Percentiles rank a stretch among this genome's conserved stretches.
Evolutionary conservation across 2,113 vertebrate species (phyloP).

Genomic region (Callionymus lyra): DNA sequence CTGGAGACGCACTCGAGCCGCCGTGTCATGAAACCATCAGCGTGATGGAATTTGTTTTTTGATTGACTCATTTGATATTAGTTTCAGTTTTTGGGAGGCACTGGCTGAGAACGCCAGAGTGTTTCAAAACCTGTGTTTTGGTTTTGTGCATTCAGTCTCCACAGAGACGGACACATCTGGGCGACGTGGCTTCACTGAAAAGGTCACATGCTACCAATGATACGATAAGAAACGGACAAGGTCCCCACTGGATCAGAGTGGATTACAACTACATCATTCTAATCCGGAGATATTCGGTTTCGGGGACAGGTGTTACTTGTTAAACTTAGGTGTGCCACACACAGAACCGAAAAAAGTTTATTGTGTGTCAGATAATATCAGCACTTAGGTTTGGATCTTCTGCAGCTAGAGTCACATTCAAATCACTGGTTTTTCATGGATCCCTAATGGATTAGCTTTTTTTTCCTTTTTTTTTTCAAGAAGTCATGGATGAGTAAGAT

Average conservation of each 20-base stretch:
- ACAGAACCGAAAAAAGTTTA: no score
- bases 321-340: background rate
- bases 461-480: no score
- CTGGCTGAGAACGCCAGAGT: constrained; percentile 31
- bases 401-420: no score
- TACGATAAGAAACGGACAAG: constrained; percentile 25
- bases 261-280: constrained; percentile 27
- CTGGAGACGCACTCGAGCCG: constrained; percentile 9
- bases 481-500: no score
- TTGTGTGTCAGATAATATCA: no score
- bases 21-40: constrained; percentile 22
- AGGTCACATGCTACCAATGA: constrained; percentile 29
- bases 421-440: no score
- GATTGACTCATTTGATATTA: constrained; percentile 52
- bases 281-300: constrained; percentile 20
- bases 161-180: constrained; percentile 22
- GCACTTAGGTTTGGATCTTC: no score
- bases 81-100: constrained; percentile 21
- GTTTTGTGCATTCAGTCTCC: constrained; percentile 30
- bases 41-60: constrained; percentile 20
- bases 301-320: constrained; percentile 2
- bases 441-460: no score
- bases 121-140: constrained; percentile 45
- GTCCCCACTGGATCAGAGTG: constrained; percentile 11
- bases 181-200: constrained; percentile 18